These are phyloP conservation scores for Drosophila watanabei DNA, from an alignment of 1,140 invertebrate species.

Conservation along the genomic window DNA sequence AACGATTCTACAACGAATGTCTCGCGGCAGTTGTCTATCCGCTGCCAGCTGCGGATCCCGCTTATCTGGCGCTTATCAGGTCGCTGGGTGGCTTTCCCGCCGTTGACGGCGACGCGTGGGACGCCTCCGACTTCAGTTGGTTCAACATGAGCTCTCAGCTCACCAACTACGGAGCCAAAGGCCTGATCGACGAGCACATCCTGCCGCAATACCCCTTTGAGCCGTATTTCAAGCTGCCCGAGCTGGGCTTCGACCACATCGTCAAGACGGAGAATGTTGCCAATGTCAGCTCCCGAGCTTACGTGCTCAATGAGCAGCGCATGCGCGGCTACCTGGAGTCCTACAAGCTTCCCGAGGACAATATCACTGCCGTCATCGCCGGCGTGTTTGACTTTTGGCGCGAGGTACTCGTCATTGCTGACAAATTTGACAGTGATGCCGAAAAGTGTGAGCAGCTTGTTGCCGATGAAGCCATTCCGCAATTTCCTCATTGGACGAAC, in stretches of 20 bases:
- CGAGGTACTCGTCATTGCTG: constrained; percentile 46
- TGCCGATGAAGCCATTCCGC: neutral
- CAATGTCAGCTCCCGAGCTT: constrained; percentile 57
- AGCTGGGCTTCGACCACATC: constrained; percentile 74
- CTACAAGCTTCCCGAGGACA: constrained; percentile 55
- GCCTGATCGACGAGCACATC: constrained; percentile 61
- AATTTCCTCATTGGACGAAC: constrained; percentile 48
- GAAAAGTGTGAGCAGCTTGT: constrained; percentile 27
- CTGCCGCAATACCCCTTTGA: constrained; percentile 62
- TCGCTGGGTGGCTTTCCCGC: constrained; percentile 78
- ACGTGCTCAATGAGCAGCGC: constrained; percentile 59
- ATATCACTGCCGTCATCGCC: constrained; percentile 40
- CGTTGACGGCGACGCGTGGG: constrained; percentile 64
- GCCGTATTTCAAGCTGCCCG: constrained; percentile 71
- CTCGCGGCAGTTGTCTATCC: constrained; percentile 59
- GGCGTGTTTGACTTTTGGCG: constrained; percentile 72
- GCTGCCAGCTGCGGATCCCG: constrained; percentile 60
- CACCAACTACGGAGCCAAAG: constrained; percentile 60
- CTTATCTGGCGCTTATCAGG: constrained; percentile 75
- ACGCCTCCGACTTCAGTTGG: constrained; percentile 69
- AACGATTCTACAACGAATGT: constrained; percentile 74
- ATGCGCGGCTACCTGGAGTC: constrained; percentile 63
- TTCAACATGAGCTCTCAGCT: constrained; percentile 80
- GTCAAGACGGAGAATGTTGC: constrained; percentile 71
- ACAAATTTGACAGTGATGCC: constrained; percentile 52